phyloP scores from a whole-genome alignment of 2,888 invertebrate genomes.

The Trachelus troglodyta region DNA sequence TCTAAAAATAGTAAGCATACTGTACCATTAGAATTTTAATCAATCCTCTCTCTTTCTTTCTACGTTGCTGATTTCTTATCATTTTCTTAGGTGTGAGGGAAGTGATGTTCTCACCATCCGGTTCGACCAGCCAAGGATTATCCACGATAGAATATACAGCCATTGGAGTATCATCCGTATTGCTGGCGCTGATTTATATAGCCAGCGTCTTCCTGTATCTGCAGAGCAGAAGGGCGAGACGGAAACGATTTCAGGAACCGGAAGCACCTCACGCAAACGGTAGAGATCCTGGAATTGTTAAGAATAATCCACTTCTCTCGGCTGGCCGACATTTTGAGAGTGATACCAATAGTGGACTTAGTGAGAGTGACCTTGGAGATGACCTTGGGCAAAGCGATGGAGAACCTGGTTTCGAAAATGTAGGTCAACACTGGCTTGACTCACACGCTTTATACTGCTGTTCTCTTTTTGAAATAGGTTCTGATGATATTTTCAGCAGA shows the following conservation, averaged over 20 bases:
- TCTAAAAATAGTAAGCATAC: slow-evolving; percentile 72
- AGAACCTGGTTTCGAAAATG: slow-evolving; percentile 57
- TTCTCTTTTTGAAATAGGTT: slow-evolving; percentile 23
- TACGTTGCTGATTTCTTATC: slow-evolving; percentile 46
- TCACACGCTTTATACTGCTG: slow-evolving; percentile 55
- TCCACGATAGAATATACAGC: slow-evolving; percentile 83
- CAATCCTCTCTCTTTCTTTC: background rate
- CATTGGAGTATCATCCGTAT: slow-evolving; percentile 83
- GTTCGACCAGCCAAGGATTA: slow-evolving; percentile 72
- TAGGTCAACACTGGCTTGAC: slow-evolving; percentile 31
- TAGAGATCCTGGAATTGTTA: slow-evolving; percentile 76
- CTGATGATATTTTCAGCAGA: slow-evolving; percentile 55
- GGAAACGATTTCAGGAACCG: slow-evolving; percentile 48
- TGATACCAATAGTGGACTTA: slow-evolving; percentile 50
- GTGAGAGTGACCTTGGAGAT: slow-evolving; percentile 55
- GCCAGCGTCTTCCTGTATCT: slow-evolving; percentile 87
- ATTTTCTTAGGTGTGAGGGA: slow-evolving; percentile 77
- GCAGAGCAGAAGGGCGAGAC: slow-evolving; percentile 77
- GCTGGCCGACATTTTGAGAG: slow-evolving; percentile 73
- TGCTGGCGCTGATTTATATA: slow-evolving; percentile 89
- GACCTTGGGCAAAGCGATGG: slow-evolving; percentile 52
- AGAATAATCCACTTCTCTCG: slow-evolving; percentile 79
- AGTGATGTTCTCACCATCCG: slow-evolving; percentile 76
- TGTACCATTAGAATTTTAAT: slow-evolving; percentile 1
- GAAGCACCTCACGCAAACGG: slow-evolving; percentile 59